phyloP scores from a whole-genome alignment of 2,888 invertebrate species.

The Euphydryas editha region DNA sequence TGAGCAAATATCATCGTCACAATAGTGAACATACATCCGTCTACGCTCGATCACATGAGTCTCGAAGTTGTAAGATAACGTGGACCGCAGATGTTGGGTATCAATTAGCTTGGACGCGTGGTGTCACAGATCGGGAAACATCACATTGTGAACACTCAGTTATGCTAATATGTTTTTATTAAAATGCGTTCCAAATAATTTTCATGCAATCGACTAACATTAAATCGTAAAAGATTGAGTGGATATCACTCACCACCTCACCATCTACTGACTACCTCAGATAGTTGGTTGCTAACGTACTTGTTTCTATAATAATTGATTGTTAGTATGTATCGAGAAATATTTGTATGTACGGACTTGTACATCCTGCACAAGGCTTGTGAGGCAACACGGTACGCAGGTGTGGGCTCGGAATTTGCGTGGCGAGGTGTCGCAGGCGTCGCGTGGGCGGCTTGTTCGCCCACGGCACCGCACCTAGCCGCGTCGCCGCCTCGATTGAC shows the following conservation, averaged over 20 bases:
- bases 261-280: too few species aligned
- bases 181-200: not conserved
- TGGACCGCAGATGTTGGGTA: constrained; percentile 6
- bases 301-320: not conserved
- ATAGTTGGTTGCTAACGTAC: too few species aligned
- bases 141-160: not conserved
- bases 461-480: constrained; percentile 73
- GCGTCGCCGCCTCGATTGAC: constrained; percentile 47
- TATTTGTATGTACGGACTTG: not conserved
- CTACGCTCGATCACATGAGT: constrained; percentile 2
- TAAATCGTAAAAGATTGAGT: too few species aligned
- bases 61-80: constrained; percentile 8
- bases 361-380: constrained; percentile 27
- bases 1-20: too few species aligned
- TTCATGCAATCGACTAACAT: not conserved
- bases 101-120: constrained; percentile 15
- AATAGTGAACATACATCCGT: not conserved
- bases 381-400: constrained; percentile 36
- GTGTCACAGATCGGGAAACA: constrained; percentile 3
- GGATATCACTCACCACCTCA: too few species aligned
- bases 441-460: constrained; percentile 72
- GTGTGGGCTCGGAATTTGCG: constrained; percentile 74
- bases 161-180: not conserved
- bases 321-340: not conserved
- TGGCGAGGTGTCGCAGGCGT: constrained; percentile 51